These are phyloP conservation scores for Xerus rutilus DNA, from an alignment of 2,797 vertebrate genomes.

Conservation along the genomic window DNA sequence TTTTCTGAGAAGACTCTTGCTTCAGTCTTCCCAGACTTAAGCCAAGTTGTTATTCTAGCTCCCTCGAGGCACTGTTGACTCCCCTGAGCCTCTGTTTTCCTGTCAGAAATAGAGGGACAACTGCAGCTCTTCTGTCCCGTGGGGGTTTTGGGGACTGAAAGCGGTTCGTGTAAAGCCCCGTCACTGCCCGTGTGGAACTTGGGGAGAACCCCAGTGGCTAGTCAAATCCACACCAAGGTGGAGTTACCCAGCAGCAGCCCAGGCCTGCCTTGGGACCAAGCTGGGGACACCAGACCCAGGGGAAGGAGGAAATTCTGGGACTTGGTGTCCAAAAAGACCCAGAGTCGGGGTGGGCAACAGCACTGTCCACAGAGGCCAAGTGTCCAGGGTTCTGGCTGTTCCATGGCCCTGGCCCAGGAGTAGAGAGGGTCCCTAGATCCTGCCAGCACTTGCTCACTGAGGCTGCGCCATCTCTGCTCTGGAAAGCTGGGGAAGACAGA, in stretches of 20 bases:
- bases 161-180: background rate
- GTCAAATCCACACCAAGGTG: background rate
- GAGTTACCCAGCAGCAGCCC: background rate
- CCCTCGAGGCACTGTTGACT: no score
- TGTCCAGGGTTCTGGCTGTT: background rate
- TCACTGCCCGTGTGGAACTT: no score
- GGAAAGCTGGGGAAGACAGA: background rate
- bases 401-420: background rate
- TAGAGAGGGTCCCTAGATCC: background rate
- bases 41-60: background rate
- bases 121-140: accelerated
- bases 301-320: background rate
- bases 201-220: background rate
- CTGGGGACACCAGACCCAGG: no score
- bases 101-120: background rate
- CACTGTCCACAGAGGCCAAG: background rate
- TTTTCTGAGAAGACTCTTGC: background rate
- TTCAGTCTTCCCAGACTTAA: background rate
- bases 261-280: background rate
- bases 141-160: background rate
- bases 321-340: background rate
- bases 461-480: background rate
- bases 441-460: background rate
- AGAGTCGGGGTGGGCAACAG: background rate
- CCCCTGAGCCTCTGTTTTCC: background rate